These are phyloP conservation scores for Alcis repandata DNA, from an alignment of 2,888 invertebrate genomes.

Conservation along the genomic window DNA sequence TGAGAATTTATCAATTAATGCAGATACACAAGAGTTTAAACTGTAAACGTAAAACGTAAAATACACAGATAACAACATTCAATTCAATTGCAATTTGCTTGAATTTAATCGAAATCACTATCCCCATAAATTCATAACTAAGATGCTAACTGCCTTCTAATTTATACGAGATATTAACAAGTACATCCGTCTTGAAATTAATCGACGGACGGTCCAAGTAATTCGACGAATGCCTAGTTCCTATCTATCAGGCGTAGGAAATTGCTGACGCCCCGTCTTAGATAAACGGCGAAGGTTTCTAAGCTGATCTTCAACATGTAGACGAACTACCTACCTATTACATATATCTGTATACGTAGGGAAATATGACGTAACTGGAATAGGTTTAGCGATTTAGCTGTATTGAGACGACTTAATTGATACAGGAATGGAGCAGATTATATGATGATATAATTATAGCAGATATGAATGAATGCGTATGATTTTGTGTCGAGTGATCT, in stretches of 20 bases:
- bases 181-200: conserved; percentile 69
- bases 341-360: no score
- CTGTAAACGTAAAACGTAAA: neutral
- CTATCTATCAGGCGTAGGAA: conserved; percentile 81
- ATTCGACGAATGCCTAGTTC: conserved; percentile 68
- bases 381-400: neutral
- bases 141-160: conserved; percentile 51
- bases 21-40: no score
- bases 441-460: no score
- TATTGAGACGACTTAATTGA: neutral
- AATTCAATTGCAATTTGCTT: neutral
- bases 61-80: neutral
- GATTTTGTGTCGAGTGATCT: no score
- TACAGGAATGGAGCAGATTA: neutral
- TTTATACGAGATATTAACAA: conserved; percentile 61
- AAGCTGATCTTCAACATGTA: conserved; percentile 53
- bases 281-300: conserved; percentile 68
- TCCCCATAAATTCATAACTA: conserved; percentile 16
- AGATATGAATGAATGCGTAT: no score
- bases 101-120: neutral
- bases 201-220: conserved; percentile 64
- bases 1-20: no score
- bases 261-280: conserved; percentile 81
- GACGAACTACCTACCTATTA: neutral
- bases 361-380: neutral